Percentiles rank a stretch among this genome's conserved stretches.
These are phyloP conservation scores for Ictalurus furcatus DNA, from an alignment of 2,113 vertebrate species.

Conservation along the genomic window DNA sequence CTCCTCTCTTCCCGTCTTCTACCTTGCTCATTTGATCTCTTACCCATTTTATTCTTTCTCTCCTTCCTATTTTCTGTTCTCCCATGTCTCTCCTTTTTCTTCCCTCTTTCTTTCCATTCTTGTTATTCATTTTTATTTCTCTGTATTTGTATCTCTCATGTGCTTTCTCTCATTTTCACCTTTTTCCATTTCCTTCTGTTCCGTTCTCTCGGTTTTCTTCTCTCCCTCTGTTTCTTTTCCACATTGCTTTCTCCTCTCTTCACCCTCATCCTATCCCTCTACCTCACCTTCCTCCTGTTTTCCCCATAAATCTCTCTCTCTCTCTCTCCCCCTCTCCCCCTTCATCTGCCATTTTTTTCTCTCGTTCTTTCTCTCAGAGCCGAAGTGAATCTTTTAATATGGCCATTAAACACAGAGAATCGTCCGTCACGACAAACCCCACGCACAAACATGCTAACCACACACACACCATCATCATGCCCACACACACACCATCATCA, in stretches of 20 bases:
- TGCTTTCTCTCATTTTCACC: not conserved
- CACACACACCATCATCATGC: not conserved
- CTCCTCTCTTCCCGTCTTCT: not conserved
- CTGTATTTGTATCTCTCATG: not conserved
- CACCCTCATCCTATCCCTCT: not conserved
- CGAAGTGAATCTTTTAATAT: conserved; percentile 1
- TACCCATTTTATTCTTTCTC: not conserved
- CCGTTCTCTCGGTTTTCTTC: not conserved
- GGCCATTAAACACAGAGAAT: conserved; percentile 14
- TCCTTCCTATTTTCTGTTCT: not conserved
- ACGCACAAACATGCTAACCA: conserved; percentile 8
- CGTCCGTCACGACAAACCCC: conserved; percentile 10
- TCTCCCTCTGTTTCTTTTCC: not conserved
- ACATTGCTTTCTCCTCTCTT: not conserved
- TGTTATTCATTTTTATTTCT: not conserved
- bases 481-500: not conserved
- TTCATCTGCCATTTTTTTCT: not conserved
- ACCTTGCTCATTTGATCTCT: not conserved
- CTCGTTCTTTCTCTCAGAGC: not conserved
- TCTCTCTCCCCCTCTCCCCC: not conserved
- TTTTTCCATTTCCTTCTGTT: not conserved
- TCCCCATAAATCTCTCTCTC: not conserved
- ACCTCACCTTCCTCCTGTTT: not conserved
- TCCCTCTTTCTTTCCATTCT: not conserved
- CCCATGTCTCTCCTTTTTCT: not conserved